Evolutionary conservation across 2,888 invertebrate genomes (phyloP).

Genomic region (Parasteatoda lunata): DNA sequence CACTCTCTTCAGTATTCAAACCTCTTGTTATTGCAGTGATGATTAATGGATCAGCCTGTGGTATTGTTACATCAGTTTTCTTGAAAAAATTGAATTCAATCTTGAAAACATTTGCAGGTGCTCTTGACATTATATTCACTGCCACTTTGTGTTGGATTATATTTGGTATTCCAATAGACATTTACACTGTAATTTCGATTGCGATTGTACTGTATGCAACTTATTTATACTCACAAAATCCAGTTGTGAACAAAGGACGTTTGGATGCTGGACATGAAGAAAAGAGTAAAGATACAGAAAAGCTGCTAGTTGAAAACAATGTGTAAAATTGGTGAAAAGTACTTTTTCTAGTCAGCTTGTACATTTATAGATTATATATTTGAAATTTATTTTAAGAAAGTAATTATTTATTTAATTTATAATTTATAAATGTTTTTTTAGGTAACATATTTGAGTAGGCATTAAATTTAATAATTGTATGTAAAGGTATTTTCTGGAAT

Average conservation of each 20-base stretch:
- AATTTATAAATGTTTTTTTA: no score
- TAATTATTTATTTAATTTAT: no score
- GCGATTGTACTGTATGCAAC: constrained; percentile 87
- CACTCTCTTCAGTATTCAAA: constrained; percentile 68
- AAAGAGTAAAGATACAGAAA: constrained; percentile 28
- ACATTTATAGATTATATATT: no score
- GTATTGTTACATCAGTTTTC: constrained; percentile 95
- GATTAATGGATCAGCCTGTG: constrained; percentile 91
- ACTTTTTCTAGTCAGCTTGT: no score
- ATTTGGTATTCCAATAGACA: constrained; percentile 88
- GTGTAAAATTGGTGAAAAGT: no score
- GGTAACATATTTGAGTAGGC: no score
- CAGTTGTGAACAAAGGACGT: constrained; percentile 78
- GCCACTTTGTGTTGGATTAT: constrained; percentile 88
- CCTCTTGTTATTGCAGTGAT: constrained; percentile 85
- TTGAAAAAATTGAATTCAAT: constrained; percentile 94
- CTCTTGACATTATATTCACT: constrained; percentile 91
- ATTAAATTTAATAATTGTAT: no score
- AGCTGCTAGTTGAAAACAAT: constrained; percentile 23
- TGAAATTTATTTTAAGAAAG: no score
- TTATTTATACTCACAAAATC: constrained; percentile 90
- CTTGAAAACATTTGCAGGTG: constrained; percentile 95
- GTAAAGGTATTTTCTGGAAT: no score
- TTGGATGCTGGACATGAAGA: constrained; percentile 7
- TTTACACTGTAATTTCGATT: constrained; percentile 87